Evolutionary conservation across 2,888 invertebrate species (phyloP), one percentile per base, ranked within the genome.

Genomic region (Autographa gamma): DNA sequence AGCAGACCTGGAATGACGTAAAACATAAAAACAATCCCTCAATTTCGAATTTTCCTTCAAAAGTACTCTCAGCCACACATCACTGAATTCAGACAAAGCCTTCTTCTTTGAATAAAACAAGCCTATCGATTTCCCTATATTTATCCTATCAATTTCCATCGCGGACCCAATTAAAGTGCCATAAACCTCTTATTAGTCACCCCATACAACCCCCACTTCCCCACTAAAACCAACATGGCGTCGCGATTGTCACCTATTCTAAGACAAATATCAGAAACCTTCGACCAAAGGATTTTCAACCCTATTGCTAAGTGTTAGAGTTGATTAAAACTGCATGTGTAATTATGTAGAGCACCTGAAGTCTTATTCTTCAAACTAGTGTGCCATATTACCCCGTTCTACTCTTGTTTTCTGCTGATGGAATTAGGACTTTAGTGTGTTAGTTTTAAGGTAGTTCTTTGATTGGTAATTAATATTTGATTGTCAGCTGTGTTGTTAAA

Each of bases 211-310:
- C 91, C 93, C 91, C 90, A 81, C 88, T 83, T 83, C 89, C 87
- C 88, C 72, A 88, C 91, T 92, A 93, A 56, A 93, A 93, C 92
- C 94, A 95, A 95, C 92, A 95, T 95, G 95, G 95, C 95, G 93
- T 91, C 92, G 91, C 88, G 88, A 91, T 94, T 95, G 94, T 95
- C 95, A 95, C 95, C 94, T 95, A 91, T 83, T 89, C 88, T 85
- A 85, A 79, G 77, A 82, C 89, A 89, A 89, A 85, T 80, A 83
- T 83, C 38, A 43, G 13, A 61, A 79, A 74, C 69, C 63, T 68
- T 60, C 66, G 61, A 60, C 48, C 66, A 66, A 41, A 67, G 73
- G 81, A 83, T 71, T 74, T 54, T 69, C 0, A 71, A 74, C 82
- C 63, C 63, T 81, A 73, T 43, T 0, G 0, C 0, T 0, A 16